Evolutionary conservation across 2,888 invertebrate genomes (phyloP), one percentile per base, ranked within the genome.

Genomic region (Ligdia adustata): DNA sequence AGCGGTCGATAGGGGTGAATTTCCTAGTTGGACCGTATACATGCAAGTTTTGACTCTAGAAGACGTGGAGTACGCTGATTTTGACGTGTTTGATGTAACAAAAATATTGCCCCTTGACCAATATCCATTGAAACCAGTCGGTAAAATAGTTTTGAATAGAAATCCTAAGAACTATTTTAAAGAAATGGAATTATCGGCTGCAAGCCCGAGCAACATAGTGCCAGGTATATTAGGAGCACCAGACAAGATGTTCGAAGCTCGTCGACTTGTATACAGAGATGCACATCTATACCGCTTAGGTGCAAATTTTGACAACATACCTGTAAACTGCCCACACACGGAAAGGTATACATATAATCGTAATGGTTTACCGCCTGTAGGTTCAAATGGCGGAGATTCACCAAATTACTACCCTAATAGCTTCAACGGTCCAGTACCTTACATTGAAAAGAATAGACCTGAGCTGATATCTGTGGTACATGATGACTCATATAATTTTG

Each of bases 331-430:
- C 78, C 98, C 98, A 0, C 95, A 93, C 63, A 88, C 89, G 1
- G 75, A 87, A n/a, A 82, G 80, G 42, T 81, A 82, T 39, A 95
- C 96, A 71, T 97, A 95, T 72, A 96, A 97, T 79, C 92, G 98
- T 11, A 97, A 98, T 74, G 98, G 98, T 0, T 88, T 91, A 4
- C 93, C 94, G 90, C 91, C 93, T 22, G 89, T 93, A 9, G 84
- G 91, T 15, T 92, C 94, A 61, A 97, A 97, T 72, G 96, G 95
- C 77, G 93, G 92, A 11, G 95, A 94, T 9, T 94, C 94, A 0
- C 98, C 98, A 0, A 98, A 98, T 79, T 98, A 98, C 74, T 97
- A 92, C 83, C 98, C 98, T 0, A 98, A 98, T 86, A 96, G 97
- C 53, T 98, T 97, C 79, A 86, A 92, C 57, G 98, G 98, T 0